Evolutionary conservation across 2,113 vertebrate genomes (phyloP).

Genomic region (Heterochromis multidens): DNA sequence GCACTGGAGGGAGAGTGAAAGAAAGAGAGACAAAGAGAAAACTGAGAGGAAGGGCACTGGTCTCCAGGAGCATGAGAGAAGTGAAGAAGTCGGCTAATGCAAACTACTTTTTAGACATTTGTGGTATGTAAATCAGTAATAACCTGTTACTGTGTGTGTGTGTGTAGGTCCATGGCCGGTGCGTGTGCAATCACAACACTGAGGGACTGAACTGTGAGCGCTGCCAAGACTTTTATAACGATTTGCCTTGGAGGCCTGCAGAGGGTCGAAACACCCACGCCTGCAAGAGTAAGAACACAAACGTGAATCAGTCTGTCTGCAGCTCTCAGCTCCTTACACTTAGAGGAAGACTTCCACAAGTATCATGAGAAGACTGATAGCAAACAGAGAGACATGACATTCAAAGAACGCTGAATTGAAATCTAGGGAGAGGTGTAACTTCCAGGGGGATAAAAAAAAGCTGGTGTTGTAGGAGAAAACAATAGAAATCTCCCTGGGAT

Average conservation of each 20-base stretch:
- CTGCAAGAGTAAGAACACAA: slow-evolving; percentile 84
- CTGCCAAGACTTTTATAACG: slow-evolving; percentile 90
- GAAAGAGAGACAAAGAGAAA: too few species aligned
- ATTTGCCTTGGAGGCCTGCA: slow-evolving; percentile 91
- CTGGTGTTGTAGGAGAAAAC: too few species aligned
- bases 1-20: too few species aligned
- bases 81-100: too few species aligned
- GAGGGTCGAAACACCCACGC: slow-evolving; percentile 89
- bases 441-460: neutral
- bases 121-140: neutral
- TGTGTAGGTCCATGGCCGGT: slow-evolving; percentile 89
- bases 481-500: too few species aligned
- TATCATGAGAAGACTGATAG: neutral
- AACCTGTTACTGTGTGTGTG: neutral
- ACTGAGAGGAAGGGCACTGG: too few species aligned
- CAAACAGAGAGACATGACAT: neutral
- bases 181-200: slow-evolving; percentile 94
- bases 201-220: slow-evolving; percentile 92
- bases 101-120: too few species aligned
- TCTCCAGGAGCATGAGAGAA: too few species aligned
- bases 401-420: neutral
- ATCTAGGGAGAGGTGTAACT: neutral
- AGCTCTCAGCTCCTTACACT: neutral
- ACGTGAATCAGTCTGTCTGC: neutral
- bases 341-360: neutral